Base-by-base conservation (phyloP, 2,797 vertebrate species). In the Chrosomus eos region DNA sequence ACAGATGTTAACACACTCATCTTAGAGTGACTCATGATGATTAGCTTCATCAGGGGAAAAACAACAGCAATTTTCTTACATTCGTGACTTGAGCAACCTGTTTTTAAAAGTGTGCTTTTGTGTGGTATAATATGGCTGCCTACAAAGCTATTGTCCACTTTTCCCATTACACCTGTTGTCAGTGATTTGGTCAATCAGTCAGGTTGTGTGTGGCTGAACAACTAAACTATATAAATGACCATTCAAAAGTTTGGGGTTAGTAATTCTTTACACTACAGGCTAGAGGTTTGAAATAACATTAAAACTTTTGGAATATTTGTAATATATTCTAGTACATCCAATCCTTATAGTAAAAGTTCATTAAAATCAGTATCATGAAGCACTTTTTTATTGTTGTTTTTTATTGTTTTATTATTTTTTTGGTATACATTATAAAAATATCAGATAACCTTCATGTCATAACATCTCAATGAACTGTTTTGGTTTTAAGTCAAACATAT, bases 1-100 rank as follows among this genome's bases (percentile, higher is more conserved):
- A 58, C 74, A 76, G 74, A 76, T 76, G 74, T 76, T 55, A 76
- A 76, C 28, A 53, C 31, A 11, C 13, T 76, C 7, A 1, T 76
- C 74, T 58, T 13, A 38, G 51, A 76, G 31, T 76, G 74, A 76
- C 74, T 58, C 74, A 76, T 8, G 23, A 58, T 38, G 33, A 76
- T 38, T 76, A 38, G 31, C 51, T 36, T 58, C 33, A 58, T 38
- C 21, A n/a, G 33, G 74, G 53, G 53, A 76, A 58, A 58, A 38
- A 58, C 72, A 74, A 74, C 33, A 38, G 33, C 7, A n/a, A 40
- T 58, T 18, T 58, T 55, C 51, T 26, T 40, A 18, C 7, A 76
- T 38, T n/a, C n/a, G 21, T 76, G 7, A 58, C 31, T 58, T 58
- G 13, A 76, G 58, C 51, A 76, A 18, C 31, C 74, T 58, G 51